A percentile compares a stretch with the other conserved stretches of the same genome.
phyloP scores from a whole-genome alignment of 2,888 invertebrate genomes.

The Harpalus rubripes region DNA sequence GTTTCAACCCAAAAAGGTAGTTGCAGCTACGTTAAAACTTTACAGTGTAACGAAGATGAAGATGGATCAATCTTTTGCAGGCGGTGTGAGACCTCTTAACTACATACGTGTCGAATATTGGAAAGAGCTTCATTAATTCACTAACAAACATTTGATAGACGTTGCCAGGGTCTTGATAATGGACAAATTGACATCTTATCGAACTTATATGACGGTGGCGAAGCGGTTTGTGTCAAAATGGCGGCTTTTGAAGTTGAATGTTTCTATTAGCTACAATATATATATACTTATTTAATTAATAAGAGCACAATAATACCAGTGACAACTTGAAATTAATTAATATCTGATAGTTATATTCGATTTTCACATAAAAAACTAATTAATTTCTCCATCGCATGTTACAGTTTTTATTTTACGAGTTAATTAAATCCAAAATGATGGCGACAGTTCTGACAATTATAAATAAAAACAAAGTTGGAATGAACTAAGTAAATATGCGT shows the following conservation, averaged over 20 bases:
- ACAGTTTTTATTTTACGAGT: neutral
- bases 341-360: neutral
- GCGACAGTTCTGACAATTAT: neutral
- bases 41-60: too few species aligned
- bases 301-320: too few species aligned
- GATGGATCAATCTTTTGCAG: constrained; percentile 17
- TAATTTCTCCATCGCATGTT: neutral
- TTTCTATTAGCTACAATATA: too few species aligned
- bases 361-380: neutral
- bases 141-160: neutral
- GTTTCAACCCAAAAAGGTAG: too few species aligned
- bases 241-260: too few species aligned
- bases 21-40: too few species aligned
- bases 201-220: too few species aligned
- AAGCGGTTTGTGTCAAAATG: too few species aligned
- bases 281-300: too few species aligned
- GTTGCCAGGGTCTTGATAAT: neutral
- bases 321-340: neutral
- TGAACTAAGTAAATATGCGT: neutral
- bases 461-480: neutral
- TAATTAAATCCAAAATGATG: neutral
- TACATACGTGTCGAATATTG: neutral
- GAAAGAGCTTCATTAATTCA: neutral
- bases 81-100: neutral
- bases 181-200: neutral